phyloP scores from a whole-genome alignment of 2,113 vertebrate species.

The Tympanuchus pallidicinctus region DNA sequence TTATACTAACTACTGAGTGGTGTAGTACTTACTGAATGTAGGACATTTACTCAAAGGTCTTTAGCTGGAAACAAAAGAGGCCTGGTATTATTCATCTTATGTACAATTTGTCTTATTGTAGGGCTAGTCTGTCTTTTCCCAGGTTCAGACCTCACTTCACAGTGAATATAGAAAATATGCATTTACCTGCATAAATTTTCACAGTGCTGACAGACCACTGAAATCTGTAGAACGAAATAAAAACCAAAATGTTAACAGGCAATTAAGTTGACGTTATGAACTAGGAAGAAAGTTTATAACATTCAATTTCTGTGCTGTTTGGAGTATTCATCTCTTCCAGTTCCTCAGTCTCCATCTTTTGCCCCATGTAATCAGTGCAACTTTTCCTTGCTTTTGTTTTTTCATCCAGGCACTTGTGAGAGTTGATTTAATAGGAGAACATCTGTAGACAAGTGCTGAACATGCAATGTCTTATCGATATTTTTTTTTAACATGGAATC shows the following conservation, averaged over 20 bases:
- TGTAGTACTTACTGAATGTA: background rate
- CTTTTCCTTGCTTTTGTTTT: background rate
- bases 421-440: background rate
- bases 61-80: background rate
- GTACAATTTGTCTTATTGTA: background rate
- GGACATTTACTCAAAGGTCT: background rate
- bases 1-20: background rate
- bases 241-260: background rate
- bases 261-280: background rate
- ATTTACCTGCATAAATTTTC: background rate
- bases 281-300: background rate
- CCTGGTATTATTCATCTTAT: background rate
- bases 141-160: background rate
- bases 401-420: background rate
- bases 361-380: background rate
- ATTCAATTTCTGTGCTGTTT: background rate
- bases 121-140: background rate
- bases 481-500: background rate
- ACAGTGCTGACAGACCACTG: background rate
- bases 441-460: background rate
- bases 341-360: background rate
- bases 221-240: background rate
- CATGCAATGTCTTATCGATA: background rate
- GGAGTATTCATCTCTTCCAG: background rate
- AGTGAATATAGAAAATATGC: background rate